Conservation (phyloP, 2,113 vertebrate species). For the Mohoua ochrocephala region DNA sequence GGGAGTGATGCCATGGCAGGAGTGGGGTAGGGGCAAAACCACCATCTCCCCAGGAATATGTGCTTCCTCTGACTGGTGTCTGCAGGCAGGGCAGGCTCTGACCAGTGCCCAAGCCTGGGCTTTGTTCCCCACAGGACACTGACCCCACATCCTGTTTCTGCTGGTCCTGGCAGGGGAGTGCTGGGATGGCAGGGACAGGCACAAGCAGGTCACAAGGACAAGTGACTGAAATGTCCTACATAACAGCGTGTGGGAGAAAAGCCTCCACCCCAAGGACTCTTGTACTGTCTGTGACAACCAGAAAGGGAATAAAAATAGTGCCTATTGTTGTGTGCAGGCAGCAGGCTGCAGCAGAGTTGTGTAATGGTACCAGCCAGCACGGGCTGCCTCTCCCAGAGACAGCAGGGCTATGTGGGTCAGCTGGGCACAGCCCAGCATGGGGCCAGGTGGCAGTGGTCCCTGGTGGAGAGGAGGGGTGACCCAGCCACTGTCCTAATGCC, state of each 20-base stretch:
- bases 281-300: neutral
- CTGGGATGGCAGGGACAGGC: neutral
- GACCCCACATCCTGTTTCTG: neutral
- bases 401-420: neutral
- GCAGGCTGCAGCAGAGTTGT: neutral
- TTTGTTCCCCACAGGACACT: neutral
- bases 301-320: constrained; percentile 36
- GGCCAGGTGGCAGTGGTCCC: neutral
- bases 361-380: neutral
- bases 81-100: neutral
- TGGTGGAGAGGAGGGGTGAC: neutral
- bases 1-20: accelerated
- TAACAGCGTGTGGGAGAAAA: neutral
- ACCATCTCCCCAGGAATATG: neutral
- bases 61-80: neutral
- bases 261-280: neutral
- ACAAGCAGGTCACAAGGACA: neutral
- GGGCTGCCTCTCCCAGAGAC: neutral
- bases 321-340: neutral
- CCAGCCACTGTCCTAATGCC: neutral
- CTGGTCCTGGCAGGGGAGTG: neutral
- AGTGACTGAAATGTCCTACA: neutral
- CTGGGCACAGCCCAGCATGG: neutral
- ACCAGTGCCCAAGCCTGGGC: neutral
- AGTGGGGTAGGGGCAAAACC: neutral